phyloP scores from a whole-genome alignment of 2,113 vertebrate genomes.

The Tauraco erythrolophus region DNA sequence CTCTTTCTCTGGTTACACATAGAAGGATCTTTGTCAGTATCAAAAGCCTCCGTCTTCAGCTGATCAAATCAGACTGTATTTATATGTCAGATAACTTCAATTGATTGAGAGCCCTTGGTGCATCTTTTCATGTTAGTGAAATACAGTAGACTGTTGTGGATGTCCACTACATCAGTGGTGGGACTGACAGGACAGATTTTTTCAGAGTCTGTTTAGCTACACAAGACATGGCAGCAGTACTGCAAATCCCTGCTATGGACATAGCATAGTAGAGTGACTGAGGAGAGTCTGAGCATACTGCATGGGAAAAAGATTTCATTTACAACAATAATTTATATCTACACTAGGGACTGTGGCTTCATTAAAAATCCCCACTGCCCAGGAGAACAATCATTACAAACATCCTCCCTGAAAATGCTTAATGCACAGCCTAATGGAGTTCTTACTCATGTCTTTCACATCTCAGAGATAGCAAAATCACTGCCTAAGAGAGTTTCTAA shows the following conservation, averaged over 20 bases:
- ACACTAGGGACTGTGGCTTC: not conserved
- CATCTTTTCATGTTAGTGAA: not conserved
- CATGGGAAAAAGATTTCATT: not conserved
- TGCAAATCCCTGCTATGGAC: not conserved
- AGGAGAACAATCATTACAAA: not conserved
- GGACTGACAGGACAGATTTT: not conserved
- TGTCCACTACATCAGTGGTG: not conserved
- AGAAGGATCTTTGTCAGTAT: not conserved
- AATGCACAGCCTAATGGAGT: not conserved
- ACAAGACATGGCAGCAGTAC: not conserved
- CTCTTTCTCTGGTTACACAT: not conserved
- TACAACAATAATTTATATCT: not conserved
- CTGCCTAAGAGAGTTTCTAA: not conserved
- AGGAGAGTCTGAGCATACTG: not conserved
- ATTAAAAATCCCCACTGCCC: not conserved
- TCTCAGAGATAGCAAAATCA: not conserved
- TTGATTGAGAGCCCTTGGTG: not conserved
- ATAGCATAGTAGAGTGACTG: not conserved
- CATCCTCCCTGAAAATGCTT: not conserved
- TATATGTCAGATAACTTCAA: not conserved
- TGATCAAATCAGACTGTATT: not conserved
- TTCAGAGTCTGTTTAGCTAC: not conserved
- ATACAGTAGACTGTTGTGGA: not conserved
- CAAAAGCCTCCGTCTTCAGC: not conserved
- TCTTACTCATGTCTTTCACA: not conserved